phyloP scores from a whole-genome alignment of 2,797 vertebrate genomes.

The Danio kyathit region DNA sequence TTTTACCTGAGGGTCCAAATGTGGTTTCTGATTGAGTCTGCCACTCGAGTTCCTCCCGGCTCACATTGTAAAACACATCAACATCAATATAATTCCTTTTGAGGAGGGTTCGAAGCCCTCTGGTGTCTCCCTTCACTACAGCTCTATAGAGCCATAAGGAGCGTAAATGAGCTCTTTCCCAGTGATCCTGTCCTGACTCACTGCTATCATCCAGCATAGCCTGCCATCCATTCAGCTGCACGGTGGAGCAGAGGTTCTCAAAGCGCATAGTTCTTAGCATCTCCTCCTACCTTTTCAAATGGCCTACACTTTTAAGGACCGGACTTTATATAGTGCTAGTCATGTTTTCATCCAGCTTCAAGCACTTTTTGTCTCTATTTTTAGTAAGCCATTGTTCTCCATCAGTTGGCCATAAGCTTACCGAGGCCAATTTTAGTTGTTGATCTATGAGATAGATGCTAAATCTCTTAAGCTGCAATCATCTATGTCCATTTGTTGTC shows the following conservation, averaged over 20 bases:
- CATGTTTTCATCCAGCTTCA: constrained; percentile 34
- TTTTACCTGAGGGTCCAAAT: constrained; percentile 80
- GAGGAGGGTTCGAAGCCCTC: constrained; percentile 66
- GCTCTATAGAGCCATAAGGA: constrained; percentile 68
- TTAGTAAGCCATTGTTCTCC: constrained; percentile 69
- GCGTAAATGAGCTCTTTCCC: constrained; percentile 41
- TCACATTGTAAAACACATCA: constrained; percentile 76
- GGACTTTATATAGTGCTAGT: constrained; percentile 54
- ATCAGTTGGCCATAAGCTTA: constrained; percentile 45
- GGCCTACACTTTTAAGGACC: constrained; percentile 15
- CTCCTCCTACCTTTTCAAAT: constrained; percentile 33
- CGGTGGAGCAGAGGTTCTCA: constrained; percentile 58
- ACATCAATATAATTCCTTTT: constrained; percentile 71
- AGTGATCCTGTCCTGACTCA: constrained; percentile 21
- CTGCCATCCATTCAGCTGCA: constrained; percentile 62
- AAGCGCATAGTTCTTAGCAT: constrained; percentile 63
- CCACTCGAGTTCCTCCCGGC: constrained; percentile 76
- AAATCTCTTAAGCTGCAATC: constrained; percentile 44
- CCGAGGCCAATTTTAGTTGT: constrained; percentile 71
- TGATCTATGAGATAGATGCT: constrained; percentile 37
- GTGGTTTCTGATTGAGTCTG: constrained; percentile 68
- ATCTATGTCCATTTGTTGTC: constrained; percentile 22
- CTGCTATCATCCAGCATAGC: constrained; percentile 24
- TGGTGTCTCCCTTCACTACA: constrained; percentile 71
- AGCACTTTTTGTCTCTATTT: constrained; percentile 63